Conservation (phyloP, 2,797 vertebrate species). For the Enteromius argenteus region DNA sequence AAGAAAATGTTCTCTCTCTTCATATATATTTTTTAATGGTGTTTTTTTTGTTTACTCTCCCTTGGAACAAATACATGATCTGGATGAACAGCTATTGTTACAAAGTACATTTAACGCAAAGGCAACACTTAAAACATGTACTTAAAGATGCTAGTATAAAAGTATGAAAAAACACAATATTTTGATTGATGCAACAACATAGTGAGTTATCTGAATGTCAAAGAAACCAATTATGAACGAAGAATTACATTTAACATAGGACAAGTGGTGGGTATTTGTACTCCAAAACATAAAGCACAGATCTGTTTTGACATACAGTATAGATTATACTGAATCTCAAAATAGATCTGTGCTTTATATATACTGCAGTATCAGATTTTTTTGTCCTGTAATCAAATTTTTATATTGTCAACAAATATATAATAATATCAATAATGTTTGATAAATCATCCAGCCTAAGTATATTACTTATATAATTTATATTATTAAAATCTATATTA, state of each 20-base stretch:
- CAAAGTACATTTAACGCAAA: neutral
- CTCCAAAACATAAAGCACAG: neutral
- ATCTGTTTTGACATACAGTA: neutral
- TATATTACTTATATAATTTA: neutral
- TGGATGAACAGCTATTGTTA: neutral
- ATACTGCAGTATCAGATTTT: neutral
- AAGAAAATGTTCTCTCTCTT: too few species aligned
- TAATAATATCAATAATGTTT: neutral
- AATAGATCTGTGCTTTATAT: too few species aligned
- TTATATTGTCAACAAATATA: neutral
- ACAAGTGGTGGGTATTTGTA: neutral
- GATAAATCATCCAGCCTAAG: neutral
- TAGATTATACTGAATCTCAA: too few species aligned
- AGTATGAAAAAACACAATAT: neutral
- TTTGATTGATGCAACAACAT: neutral
- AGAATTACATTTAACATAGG: neutral
- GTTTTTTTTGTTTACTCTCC: neutral
- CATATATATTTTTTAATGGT: too few species aligned
- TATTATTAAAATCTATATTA: slow-evolving; percentile 63
- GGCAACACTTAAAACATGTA: neutral
- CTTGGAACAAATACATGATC: neutral
- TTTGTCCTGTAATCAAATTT: neutral
- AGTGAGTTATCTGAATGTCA: neutral
- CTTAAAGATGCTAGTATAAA: neutral
- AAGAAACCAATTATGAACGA: neutral